Percentiles rank a stretch among this genome's conserved stretches.
Conservation (phyloP, 2,113 vertebrate species). For the Amphiprion percula region DNA sequence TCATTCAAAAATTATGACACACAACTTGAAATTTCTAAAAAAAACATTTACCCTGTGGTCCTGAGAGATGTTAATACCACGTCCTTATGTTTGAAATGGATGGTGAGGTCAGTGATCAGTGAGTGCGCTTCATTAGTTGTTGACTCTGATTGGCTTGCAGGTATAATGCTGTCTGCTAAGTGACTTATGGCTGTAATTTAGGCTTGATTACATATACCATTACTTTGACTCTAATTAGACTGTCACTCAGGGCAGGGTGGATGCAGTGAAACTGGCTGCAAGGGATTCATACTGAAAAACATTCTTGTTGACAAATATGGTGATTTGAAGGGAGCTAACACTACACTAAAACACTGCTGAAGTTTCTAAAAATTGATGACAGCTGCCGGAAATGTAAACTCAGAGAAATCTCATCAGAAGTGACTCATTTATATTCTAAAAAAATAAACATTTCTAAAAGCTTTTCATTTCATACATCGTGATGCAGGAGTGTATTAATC, state of each 20-base stretch:
- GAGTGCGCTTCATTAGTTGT: conserved; percentile 49
- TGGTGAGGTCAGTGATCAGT: conserved; percentile 44
- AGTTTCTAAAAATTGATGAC: not conserved
- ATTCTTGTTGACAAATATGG: conserved; percentile 23
- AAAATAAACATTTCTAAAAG: conserved; percentile 8
- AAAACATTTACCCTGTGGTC: not conserved
- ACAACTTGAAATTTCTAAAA: too few species aligned
- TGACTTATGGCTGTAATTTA: conserved; percentile 79
- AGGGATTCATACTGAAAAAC: conserved; percentile 21
- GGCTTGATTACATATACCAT: conserved; percentile 71
- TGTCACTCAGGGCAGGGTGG: conserved; percentile 58
- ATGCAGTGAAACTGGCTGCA: conserved; percentile 21
- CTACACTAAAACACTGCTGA: conserved; percentile 2
- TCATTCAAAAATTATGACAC: too few species aligned
- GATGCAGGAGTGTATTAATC: conserved; percentile 60
- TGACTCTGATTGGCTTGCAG: conserved; percentile 52
- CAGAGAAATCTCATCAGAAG: not conserved
- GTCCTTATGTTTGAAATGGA: conserved; percentile 50
- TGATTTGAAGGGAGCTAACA: not conserved
- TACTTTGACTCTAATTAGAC: conserved; percentile 74
- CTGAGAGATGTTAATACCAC: conserved; percentile 11
- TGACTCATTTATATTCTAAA: not conserved
- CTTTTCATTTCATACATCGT: conserved; percentile 19
- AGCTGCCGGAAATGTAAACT: not conserved
- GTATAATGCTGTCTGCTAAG: conserved; percentile 41